phyloP scores from a whole-genome alignment of 2,888 invertebrate species.

The Eristalis intricaria region DNA sequence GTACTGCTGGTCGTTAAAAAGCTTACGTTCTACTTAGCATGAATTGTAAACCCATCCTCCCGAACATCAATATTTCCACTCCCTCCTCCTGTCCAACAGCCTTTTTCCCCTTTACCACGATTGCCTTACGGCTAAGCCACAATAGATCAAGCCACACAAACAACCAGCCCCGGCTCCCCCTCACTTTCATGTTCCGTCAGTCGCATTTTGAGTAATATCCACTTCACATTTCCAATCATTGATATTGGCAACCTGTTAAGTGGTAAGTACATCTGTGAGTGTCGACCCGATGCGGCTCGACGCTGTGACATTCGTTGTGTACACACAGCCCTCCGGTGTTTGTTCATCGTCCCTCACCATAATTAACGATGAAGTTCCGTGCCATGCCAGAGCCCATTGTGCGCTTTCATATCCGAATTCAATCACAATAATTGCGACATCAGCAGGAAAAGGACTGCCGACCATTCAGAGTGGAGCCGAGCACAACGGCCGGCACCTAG shows the following conservation, averaged over 20 bases:
- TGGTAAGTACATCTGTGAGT: not conserved
- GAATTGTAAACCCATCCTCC: too few species aligned
- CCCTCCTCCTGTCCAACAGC: not conserved
- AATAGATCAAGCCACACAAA: not conserved
- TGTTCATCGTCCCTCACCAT: slow-evolving; percentile 37
- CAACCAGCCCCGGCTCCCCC: not conserved
- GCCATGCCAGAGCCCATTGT: slow-evolving; percentile 32
- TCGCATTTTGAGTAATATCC: not conserved
- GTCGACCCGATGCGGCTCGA: not conserved
- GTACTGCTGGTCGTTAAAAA: too few species aligned
- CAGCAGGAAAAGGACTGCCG: slow-evolving; percentile 30
- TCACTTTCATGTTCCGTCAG: not conserved
- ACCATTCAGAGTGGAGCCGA: not conserved
- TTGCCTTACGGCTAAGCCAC: not conserved
- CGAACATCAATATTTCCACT: too few species aligned
- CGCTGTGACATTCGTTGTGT: slow-evolving; percentile 6
- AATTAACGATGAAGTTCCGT: slow-evolving; percentile 52
- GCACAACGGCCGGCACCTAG: slow-evolving; percentile 13
- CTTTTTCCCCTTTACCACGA: not conserved
- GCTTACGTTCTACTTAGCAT: too few species aligned
- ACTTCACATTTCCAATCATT: not conserved
- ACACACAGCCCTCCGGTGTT: slow-evolving; percentile 12
- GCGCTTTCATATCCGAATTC: slow-evolving; percentile 54
- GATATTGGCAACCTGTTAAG: not conserved
- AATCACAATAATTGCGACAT: slow-evolving; percentile 61